Conservation (phyloP, 2,888 invertebrate genomes). For the Xylota sylvarum region DNA sequence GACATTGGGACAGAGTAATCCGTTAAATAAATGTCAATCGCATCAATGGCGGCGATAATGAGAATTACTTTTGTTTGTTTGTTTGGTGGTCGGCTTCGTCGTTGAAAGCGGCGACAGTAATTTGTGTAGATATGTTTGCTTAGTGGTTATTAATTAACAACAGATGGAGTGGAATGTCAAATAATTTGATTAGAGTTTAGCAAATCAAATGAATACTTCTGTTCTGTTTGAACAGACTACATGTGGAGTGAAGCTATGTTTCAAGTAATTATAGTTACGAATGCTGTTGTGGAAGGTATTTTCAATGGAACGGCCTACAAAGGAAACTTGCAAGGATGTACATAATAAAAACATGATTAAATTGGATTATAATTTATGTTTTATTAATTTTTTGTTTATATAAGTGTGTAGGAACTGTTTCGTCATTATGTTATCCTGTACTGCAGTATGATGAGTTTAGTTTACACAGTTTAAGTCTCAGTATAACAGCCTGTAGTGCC, state of each 20-base stretch:
- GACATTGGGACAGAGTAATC: conserved; percentile 43
- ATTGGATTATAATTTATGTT: no score
- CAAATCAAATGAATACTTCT: conserved; percentile 51
- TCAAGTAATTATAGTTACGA: no score
- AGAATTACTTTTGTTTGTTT: conserved; percentile 66
- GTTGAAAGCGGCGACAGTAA: conserved; percentile 21
- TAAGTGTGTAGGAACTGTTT: no score
- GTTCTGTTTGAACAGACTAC: conserved; percentile 23
- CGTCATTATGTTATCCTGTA: no score
- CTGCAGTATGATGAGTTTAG: conserved; percentile 20
- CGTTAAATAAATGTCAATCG: conserved; percentile 64
- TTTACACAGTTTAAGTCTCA: background rate
- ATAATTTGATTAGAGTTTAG: conserved; percentile 50
- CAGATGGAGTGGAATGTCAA: conserved; percentile 42
- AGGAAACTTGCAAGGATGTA: no score
- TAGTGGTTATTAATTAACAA: conserved; percentile 54
- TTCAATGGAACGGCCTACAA: no score
- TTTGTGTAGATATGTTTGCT: conserved; percentile 53
- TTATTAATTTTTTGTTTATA: no score
- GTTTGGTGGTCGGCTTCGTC: background rate
- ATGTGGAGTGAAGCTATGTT: no score
- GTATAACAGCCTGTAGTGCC: background rate
- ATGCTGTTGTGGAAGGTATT: no score
- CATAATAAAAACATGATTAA: no score
- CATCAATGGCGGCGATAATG: conserved; percentile 53